Evolutionary conservation across 2,888 invertebrate species (phyloP).

Genomic region (Cynaeus angustus): DNA sequence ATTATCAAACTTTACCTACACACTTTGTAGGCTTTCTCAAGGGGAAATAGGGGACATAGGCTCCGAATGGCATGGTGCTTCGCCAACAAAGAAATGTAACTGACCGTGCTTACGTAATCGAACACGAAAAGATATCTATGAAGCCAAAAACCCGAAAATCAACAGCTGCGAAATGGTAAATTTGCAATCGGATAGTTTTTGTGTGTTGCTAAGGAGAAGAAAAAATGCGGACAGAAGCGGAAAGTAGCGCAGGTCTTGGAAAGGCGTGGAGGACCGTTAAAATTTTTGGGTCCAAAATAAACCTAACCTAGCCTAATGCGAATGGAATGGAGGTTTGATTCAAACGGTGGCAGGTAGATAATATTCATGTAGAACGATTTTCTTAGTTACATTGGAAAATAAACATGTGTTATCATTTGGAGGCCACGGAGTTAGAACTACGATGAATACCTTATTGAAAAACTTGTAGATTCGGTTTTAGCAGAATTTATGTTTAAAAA

Average conservation of each 20-base stretch:
- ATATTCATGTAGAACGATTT: too few species aligned
- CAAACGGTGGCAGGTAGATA: too few species aligned
- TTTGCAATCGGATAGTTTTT: conserved; percentile 2
- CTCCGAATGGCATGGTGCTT: not conserved
- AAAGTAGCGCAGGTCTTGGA: not conserved
- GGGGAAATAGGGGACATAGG: conserved; percentile 5
- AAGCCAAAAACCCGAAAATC: conserved; percentile 5
- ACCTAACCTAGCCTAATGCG: conserved; percentile 5
- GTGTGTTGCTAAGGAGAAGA: conserved; percentile 7
- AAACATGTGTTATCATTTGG: too few species aligned
- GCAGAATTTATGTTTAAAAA: too few species aligned
- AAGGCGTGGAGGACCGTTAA: not conserved
- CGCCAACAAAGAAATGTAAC: conserved; percentile 31
- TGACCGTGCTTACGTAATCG: conserved; percentile 38
- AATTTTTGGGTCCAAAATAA: conserved; percentile 1
- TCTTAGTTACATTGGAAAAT: too few species aligned
- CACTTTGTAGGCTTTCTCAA: conserved; percentile 8
- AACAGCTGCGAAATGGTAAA: conserved; percentile 3
- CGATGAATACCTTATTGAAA: too few species aligned
- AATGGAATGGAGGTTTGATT: too few species aligned
- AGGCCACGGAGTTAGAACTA: too few species aligned
- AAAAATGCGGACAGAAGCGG: conserved; percentile 2
- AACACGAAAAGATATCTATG: too few species aligned
- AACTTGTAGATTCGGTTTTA: too few species aligned
- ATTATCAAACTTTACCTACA: conserved; percentile 25